phyloP scores from a whole-genome alignment of 1,140 invertebrate species.

The Microplitis mediator region DNA sequence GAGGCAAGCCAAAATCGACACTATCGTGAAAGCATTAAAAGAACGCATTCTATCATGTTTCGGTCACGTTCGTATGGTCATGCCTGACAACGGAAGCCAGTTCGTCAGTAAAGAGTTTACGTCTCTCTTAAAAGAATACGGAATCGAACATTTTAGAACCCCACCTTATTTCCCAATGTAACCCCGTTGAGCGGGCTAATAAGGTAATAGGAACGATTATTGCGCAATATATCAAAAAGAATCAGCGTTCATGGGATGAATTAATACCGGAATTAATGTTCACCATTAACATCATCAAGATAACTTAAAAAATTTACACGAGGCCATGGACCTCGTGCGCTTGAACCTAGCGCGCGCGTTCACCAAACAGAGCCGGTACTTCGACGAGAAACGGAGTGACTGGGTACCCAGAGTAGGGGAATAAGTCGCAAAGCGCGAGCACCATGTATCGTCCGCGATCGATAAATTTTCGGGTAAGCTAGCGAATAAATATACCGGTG shows the following conservation, averaged over 20 bases:
- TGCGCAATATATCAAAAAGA: constrained; percentile 39
- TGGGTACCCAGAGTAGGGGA: neutral
- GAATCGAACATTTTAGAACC: constrained; percentile 12
- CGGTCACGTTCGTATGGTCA: neutral
- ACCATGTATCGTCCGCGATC: neutral
- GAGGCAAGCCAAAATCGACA: neutral
- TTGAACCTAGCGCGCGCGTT: neutral
- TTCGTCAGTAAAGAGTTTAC: neutral
- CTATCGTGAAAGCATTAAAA: neutral
- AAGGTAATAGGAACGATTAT: constrained; percentile 23
- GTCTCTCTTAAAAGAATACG: neutral
- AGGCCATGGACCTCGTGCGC: neutral
- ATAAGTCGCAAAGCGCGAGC: neutral
- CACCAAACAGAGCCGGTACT: neutral
- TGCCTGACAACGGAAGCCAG: constrained; percentile 5
- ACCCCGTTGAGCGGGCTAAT: constrained; percentile 26
- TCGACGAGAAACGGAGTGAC: neutral
- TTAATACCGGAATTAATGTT: constrained; percentile 43
- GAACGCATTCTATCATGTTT: neutral
- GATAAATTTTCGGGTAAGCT: too few species aligned
- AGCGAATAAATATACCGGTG: too few species aligned
- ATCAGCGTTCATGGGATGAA: constrained; percentile 48
- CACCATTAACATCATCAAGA: constrained; percentile 27
- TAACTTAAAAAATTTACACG: neutral
- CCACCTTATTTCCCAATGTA: constrained; percentile 21